Base-by-base conservation (phyloP, 2,113 vertebrate genomes). In the Pachyramphus minor region DNA sequence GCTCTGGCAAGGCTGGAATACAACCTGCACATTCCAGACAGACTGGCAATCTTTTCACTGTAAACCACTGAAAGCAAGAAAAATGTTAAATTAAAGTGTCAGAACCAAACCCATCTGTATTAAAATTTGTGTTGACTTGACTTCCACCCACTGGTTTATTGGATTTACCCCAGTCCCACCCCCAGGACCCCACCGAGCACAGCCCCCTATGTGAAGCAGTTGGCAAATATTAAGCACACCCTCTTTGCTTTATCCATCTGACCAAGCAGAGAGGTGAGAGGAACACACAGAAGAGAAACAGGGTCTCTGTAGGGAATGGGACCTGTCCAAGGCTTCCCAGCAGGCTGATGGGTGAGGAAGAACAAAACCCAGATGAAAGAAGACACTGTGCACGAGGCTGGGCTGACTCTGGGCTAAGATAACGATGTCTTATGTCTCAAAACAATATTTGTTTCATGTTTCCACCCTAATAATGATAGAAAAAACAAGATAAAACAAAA, bases 11-110 rank as follows among this genome's bases (percentile, higher is more conserved):
- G 64, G 63, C 76, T 84, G 59, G 35, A 85, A 87, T 47, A 60
- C 76, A 68, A 47, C 1, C 5, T 37, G 76, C 56, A 71, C 84
- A 83, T 97, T 97, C 96, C 97, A 95, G 88, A 63, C 84, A 28
- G 58, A 84, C 50, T 95, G 52, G 47, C 89, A 59, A 47, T 73
- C 90, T 85, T 90, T 91, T 73, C 76, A 89, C 84, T 96, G 91
- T 71, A 89, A 95, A 84, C n/a, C 55, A 86, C 24, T n/a, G 63
- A 9, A 66, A 88, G 35, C 23, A 55, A 31, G 47, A 72, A 83
- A 69, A 71, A 39, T 0, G 2, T 47, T 67, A 23, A 69, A 75
- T 69, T 71, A 35, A 47, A 75, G 24, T 17, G 22, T 28, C 30
- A 60, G 41, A 77, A 59, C 25, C 25, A 41, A 67, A 59, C 15